phyloP scores from a whole-genome alignment of 2,888 invertebrate species.

The Acanthococcus lagerstroemiae region DNA sequence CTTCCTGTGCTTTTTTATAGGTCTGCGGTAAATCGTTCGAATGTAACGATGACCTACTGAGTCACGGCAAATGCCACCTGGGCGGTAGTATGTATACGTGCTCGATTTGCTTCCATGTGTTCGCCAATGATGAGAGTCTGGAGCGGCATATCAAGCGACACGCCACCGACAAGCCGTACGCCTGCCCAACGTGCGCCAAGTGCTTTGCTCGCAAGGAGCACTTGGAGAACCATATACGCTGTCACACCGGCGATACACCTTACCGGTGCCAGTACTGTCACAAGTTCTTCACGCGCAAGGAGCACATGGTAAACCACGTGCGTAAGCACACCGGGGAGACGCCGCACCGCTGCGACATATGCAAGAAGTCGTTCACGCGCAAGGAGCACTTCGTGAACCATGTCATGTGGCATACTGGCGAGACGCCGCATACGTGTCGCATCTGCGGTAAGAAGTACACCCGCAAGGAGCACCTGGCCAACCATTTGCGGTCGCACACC shows the following conservation, averaged over 20 bases:
- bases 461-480: constrained; percentile 40
- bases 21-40: constrained; percentile 69
- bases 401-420: constrained; percentile 62
- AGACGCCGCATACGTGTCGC: constrained; percentile 38
- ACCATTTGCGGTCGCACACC: constrained; percentile 40
- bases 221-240: constrained; percentile 70
- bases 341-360: constrained; percentile 64
- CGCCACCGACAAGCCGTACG: constrained; percentile 73
- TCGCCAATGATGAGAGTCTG: constrained; percentile 57
- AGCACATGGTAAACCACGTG: constrained; percentile 69
- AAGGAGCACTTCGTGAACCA: constrained; percentile 71
- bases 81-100: constrained; percentile 67
- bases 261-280: constrained; percentile 60
- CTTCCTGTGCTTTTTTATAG: background rate
- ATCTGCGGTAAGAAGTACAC: constrained; percentile 41
- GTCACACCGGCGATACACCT: constrained; percentile 47
- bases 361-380: constrained; percentile 66
- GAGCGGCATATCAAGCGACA: constrained; percentile 72
- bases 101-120: constrained; percentile 61
- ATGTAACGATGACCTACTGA: constrained; percentile 65
- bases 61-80: constrained; percentile 74
- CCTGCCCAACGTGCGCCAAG: constrained; percentile 73
- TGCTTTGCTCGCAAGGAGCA: constrained; percentile 79
- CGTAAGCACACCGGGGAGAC: constrained; percentile 67
- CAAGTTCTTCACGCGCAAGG: constrained; percentile 65